Evolutionary conservation across 2,888 invertebrate species (phyloP).

Genomic region (Tinea pellionella): DNA sequence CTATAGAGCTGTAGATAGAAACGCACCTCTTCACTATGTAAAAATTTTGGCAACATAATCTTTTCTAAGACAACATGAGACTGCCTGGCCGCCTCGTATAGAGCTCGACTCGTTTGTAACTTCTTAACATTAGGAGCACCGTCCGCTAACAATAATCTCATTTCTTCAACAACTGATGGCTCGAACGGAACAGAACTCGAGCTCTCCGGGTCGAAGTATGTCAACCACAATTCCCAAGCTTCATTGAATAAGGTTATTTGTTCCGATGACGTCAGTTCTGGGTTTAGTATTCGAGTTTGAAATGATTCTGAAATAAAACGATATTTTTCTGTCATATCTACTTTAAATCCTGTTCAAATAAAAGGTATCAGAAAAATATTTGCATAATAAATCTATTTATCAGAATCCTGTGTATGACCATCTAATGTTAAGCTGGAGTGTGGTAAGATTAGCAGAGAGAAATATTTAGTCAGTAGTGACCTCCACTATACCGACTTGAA

Average conservation of each 20-base stretch:
- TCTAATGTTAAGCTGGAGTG: too few species aligned
- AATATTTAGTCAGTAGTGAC: too few species aligned
- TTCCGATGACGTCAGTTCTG: conserved; percentile 75
- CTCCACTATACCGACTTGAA: too few species aligned
- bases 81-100: conserved; percentile 84
- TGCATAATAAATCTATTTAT: too few species aligned
- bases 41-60: conserved; percentile 80
- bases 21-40: conserved; percentile 81
- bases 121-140: conserved; percentile 66
- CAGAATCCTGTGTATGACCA: too few species aligned
- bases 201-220: conserved; percentile 73
- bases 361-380: too few species aligned
- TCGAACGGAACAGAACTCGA: conserved; percentile 72
- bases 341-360: too few species aligned
- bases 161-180: conserved; percentile 63
- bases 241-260: conserved; percentile 73
- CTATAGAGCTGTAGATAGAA: too few species aligned
- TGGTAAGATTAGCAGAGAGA: too few species aligned
- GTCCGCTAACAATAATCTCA: conserved; percentile 66
- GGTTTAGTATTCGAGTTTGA: conserved; percentile 81
- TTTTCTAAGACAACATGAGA: conserved; percentile 79
- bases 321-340: too few species aligned
- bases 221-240: conserved; percentile 75
- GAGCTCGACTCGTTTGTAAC: conserved; percentile 79
- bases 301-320: conserved; percentile 81